Percentiles rank a stretch among this genome's conserved stretches.
Conservation (phyloP, 1,140 invertebrate genomes). For the Neodiprion fabricii region DNA sequence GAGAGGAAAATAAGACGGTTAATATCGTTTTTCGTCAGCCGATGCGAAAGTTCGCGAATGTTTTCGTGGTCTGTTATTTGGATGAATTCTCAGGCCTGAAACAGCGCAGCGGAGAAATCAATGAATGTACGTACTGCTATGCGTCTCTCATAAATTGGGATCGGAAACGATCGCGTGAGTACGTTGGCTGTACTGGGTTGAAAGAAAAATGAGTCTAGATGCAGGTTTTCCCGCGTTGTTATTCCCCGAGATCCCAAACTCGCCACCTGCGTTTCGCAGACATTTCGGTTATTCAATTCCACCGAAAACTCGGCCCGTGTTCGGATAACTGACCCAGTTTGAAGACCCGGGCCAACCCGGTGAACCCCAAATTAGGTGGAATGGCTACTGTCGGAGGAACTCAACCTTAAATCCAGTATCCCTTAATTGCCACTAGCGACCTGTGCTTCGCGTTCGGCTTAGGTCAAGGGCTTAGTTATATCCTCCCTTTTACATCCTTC, state of each 20-base stretch:
- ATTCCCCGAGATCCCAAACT: too few relatives aligned
- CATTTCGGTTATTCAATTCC: background rate
- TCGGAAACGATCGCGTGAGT: too few relatives aligned
- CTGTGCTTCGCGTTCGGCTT: background rate
- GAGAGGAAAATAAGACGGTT: slow-evolving; percentile 21
- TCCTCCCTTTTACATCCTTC: background rate
- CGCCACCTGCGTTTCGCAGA: too few relatives aligned
- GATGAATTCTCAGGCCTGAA: too few relatives aligned
- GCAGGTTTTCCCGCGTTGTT: too few relatives aligned
- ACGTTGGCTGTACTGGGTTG: too few relatives aligned
- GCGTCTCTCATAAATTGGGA: too few relatives aligned
- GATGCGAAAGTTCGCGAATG: background rate
- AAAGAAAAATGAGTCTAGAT: too few relatives aligned
- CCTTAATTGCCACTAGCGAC: background rate
- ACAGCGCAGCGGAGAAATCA: too few relatives aligned
- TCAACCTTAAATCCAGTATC: slow-evolving; percentile 7
- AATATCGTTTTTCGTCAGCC: background rate
- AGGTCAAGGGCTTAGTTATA: background rate
- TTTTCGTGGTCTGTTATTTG: too few relatives aligned
- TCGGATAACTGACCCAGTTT: background rate
- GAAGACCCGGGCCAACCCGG: background rate
- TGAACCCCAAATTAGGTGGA: background rate
- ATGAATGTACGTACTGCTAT: too few relatives aligned
- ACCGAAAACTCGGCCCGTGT: background rate
- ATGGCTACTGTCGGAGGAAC: background rate